phyloP scores from a whole-genome alignment of 1,140 invertebrate genomes.

The Anoplophora glabripennis region DNA sequence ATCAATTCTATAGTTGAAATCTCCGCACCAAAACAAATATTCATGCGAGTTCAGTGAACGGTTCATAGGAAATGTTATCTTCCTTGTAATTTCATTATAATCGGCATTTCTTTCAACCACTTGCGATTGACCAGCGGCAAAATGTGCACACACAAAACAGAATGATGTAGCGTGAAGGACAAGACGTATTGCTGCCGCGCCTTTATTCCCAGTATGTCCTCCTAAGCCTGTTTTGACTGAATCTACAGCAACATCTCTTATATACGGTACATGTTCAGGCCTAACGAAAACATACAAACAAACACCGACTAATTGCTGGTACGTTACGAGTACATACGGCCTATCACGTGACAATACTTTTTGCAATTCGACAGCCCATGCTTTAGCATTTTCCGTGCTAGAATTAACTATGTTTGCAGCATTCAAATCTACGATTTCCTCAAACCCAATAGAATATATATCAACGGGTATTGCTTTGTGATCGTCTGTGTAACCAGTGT shows the following conservation, averaged over 20 bases:
- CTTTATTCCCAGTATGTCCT: conserved; percentile 78
- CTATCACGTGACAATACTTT: conserved; percentile 86
- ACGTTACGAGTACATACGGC: conserved; percentile 89
- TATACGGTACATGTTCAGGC: conserved; percentile 79
- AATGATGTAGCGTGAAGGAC: conserved; percentile 89
- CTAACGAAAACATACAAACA: conserved; percentile 94
- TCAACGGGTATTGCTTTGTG: conserved; percentile 63
- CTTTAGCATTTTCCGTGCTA: conserved; percentile 92
- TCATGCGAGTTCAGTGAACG: conserved; percentile 91
- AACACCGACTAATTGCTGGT: conserved; percentile 96
- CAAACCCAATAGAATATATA: conserved; percentile 97
- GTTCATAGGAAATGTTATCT: conserved; percentile 91
- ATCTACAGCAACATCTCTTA: conserved; percentile 91
- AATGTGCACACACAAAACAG: conserved; percentile 98
- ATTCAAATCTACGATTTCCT: conserved; percentile 99
- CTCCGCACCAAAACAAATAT: conserved; percentile 99
- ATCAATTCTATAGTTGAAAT: conserved; percentile 99
- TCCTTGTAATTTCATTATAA: conserved; percentile 91
- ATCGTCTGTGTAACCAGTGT: conserved; percentile 50
- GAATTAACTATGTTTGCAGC: conserved; percentile 97
- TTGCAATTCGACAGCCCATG: conserved; percentile 93
- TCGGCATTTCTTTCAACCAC: conserved; percentile 94
- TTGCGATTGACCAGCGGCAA: conserved; percentile 97
- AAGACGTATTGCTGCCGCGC: conserved; percentile 92
- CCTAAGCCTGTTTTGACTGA: conserved; percentile 97